phyloP scores from a whole-genome alignment of 2,113 vertebrate species.

The Aptenodytes forsteri region DNA sequence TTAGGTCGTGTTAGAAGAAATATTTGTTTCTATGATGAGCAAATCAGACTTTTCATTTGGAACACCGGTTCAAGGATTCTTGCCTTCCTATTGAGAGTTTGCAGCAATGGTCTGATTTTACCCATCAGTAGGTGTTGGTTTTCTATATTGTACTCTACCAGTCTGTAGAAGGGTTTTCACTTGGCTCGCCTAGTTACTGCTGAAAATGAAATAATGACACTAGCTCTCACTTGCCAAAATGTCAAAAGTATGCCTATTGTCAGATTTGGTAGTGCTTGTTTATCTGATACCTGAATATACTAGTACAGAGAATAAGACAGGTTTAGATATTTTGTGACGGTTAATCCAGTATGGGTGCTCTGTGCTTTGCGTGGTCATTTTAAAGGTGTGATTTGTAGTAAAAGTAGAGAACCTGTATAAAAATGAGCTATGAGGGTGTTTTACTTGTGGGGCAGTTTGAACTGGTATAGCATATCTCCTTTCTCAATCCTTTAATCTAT shows the following conservation, averaged over 20 bases:
- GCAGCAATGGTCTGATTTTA: background rate
- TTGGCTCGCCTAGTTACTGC: background rate
- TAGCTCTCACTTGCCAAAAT: background rate
- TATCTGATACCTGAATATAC: background rate
- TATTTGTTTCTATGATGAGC: background rate
- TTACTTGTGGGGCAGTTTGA: background rate
- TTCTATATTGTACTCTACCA: background rate
- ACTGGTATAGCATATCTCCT: background rate
- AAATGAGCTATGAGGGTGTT: background rate
- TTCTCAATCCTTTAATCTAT: background rate
- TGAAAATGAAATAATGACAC: background rate
- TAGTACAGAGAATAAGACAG: background rate
- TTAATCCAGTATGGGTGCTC: background rate
- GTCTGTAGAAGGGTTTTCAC: background rate
- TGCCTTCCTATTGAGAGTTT: background rate
- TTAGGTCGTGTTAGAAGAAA: background rate
- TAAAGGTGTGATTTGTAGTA: background rate
- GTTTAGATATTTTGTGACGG: background rate
- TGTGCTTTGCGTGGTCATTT: background rate
- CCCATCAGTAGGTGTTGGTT: background rate
- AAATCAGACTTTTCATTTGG: background rate
- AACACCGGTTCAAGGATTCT: background rate
- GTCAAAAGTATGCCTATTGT: background rate
- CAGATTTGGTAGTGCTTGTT: background rate
- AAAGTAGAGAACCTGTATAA: background rate